Evolutionary conservation across 2,797 vertebrate genomes (phyloP).

Genomic region (Betta splendens): DNA sequence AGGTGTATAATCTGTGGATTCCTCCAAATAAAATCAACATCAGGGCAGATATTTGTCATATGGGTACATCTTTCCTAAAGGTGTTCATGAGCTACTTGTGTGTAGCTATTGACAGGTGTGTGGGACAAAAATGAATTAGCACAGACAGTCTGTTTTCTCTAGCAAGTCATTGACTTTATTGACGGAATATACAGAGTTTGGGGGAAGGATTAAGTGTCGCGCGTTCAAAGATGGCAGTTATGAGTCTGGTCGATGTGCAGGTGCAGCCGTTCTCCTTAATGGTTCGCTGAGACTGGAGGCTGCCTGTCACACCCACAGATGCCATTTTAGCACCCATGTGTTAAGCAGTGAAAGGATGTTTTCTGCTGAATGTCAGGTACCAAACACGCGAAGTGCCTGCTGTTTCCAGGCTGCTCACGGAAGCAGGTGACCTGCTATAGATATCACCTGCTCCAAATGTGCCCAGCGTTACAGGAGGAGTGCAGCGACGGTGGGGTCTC

Average conservation of each 20-base stretch:
- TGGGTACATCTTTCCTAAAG: background rate
- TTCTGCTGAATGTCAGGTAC: slow-evolving; percentile 26
- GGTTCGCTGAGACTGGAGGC: slow-evolving; percentile 27
- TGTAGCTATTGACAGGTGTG: background rate
- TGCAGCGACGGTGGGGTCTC: background rate
- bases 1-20: background rate
- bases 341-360: slow-evolving; percentile 12
- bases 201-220: slow-evolving; percentile 4
- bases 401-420: background rate
- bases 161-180: slow-evolving; percentile 10
- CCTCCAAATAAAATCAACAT: background rate
- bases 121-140: background rate
- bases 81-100: background rate
- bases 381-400: slow-evolving; percentile 18
- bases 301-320: slow-evolving; percentile 20
- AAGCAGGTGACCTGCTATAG: background rate
- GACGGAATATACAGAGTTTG: slow-evolving; percentile 2
- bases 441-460: slow-evolving; percentile 6
- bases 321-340: slow-evolving; percentile 40
- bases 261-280: slow-evolving; percentile 26
- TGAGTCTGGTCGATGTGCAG: slow-evolving; percentile 10
- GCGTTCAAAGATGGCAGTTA: slow-evolving; percentile 12
- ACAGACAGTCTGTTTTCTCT: slow-evolving; percentile 10
- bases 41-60: background rate
- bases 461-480: background rate